Conservation (phyloP, 2,113 vertebrate genomes). For the Antidorcas marsupialis region DNA sequence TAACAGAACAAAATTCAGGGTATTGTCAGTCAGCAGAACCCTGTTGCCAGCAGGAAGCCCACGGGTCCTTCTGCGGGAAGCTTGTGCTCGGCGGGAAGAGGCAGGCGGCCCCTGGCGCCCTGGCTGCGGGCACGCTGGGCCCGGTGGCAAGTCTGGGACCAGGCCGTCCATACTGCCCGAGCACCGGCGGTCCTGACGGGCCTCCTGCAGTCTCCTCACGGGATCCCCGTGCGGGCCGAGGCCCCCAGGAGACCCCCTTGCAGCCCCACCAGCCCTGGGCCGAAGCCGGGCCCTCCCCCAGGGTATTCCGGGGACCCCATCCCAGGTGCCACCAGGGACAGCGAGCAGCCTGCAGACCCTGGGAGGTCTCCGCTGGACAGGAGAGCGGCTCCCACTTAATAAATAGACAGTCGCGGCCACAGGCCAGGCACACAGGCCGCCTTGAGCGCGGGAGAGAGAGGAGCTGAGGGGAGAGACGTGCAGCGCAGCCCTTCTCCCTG, state of each 20-base stretch:
- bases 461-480: not conserved
- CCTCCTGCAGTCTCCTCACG: not conserved
- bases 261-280: too few relatives aligned
- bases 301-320: not conserved
- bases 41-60: not conserved
- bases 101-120: not conserved
- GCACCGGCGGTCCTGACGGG: not conserved
- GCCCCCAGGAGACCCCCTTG: rapidly evolving
- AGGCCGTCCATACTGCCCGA: not conserved
- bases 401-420: slow-evolving; percentile 35
- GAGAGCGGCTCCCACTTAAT: slow-evolving; percentile 30
- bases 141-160: rapidly evolving
- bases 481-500: not conserved
- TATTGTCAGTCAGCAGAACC: slow-evolving; percentile 42
- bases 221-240: not conserved
- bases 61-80: slow-evolving; percentile 35
- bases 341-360: not conserved
- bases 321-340: not conserved
- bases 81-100: slow-evolving; percentile 43
- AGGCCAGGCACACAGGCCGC: not conserved
- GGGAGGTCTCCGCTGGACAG: slow-evolving; percentile 17
- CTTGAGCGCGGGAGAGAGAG: not conserved
- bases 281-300: not conserved
- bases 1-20: slow-evolving; percentile 53
- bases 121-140: not conserved